A percentile compares a stretch with the other conserved stretches of the same genome.
Evolutionary conservation across 2,888 invertebrate genomes (phyloP).

Genomic region (Gerris lacustris): DNA sequence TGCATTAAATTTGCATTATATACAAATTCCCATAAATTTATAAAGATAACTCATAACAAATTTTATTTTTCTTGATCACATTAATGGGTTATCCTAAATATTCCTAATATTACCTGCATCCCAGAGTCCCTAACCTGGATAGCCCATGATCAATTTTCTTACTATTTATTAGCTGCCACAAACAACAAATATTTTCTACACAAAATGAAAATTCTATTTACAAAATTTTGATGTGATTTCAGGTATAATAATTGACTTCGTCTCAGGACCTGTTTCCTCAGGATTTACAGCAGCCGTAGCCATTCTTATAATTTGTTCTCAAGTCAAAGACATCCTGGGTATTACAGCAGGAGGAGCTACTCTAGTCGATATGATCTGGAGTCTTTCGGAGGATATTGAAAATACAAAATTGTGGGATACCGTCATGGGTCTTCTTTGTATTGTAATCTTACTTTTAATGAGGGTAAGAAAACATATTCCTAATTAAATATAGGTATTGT

Average conservation of each 20-base stretch:
- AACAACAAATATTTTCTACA: too few relatives aligned
- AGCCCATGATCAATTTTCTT: too few relatives aligned
- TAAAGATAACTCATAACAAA: too few relatives aligned
- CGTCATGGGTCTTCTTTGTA: slow-evolving; percentile 60
- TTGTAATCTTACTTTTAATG: slow-evolving; percentile 59
- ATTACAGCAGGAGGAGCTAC: slow-evolving; percentile 59
- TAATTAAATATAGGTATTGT: slow-evolving; percentile 11
- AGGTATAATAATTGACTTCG: slow-evolving; percentile 79
- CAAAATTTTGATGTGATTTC: slow-evolving; percentile 24
- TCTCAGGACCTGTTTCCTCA: slow-evolving; percentile 77
- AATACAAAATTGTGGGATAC: slow-evolving; percentile 58
- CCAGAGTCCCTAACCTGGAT: too few relatives aligned
- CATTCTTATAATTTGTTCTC: slow-evolving; percentile 77
- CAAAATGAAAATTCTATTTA: too few relatives aligned
- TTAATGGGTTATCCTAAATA: too few relatives aligned
- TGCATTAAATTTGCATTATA: too few relatives aligned
- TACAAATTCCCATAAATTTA: too few relatives aligned
- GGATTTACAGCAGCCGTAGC: slow-evolving; percentile 86
- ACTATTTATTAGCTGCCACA: too few relatives aligned
- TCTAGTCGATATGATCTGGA: slow-evolving; percentile 64
- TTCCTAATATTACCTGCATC: too few relatives aligned
- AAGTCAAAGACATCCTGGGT: slow-evolving; percentile 69
- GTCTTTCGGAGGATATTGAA: slow-evolving; percentile 54
- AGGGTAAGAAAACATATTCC: slow-evolving; percentile 45
- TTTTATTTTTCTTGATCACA: too few relatives aligned